These are phyloP conservation scores for Calliphora vicina DNA, from an alignment of 1,140 invertebrate species.

Conservation along the genomic window DNA sequence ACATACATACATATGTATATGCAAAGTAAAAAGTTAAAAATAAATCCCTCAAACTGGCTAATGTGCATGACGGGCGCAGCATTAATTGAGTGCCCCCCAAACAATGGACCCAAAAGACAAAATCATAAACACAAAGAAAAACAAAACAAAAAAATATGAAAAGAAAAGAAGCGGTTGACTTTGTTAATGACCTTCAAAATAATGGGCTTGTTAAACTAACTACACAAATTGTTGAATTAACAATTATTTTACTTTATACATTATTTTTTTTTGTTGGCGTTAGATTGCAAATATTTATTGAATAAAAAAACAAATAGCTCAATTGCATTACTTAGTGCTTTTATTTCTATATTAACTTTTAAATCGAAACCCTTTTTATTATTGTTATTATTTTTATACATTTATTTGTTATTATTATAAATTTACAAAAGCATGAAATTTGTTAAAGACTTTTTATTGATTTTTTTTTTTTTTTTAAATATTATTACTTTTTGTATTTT, in stretches of 20 bases:
- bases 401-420: background rate
- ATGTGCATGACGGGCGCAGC: too few species aligned
- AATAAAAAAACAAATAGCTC: background rate
- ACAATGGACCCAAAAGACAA: background rate
- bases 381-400: background rate
- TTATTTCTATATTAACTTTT: background rate
- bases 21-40: too few species aligned
- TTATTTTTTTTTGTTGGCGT: background rate
- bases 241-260: background rate
- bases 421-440: conserved; percentile 16
- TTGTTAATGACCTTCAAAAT: conserved; percentile 28
- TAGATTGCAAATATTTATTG: conserved; percentile 14
- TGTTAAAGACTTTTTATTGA: conserved; percentile 5
- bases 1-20: too few species aligned
- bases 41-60: too few species aligned
- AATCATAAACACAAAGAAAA: background rate
- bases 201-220: background rate
- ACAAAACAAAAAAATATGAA: background rate
- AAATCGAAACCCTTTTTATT: conserved; percentile 6
- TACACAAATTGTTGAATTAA: background rate
- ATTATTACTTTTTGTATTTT: background rate
- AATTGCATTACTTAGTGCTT: background rate
- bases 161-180: background rate
- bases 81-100: too few species aligned
- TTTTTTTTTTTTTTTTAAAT: background rate